Base-by-base conservation (phyloP, 2,888 invertebrate species). In the Empis stercorea region DNA sequence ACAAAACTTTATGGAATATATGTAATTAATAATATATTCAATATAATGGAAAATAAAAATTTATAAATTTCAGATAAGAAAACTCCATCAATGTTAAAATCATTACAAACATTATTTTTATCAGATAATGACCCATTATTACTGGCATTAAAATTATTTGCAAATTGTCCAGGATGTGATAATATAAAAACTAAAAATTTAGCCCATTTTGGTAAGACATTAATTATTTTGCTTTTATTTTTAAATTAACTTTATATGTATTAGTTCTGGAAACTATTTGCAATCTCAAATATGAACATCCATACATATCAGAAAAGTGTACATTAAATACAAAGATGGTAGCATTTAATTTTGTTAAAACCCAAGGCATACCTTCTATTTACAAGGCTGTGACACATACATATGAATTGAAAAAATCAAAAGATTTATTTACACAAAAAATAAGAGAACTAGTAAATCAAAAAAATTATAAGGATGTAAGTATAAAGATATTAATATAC, bases 311-410 rank as follows among this genome's bases (percentile, higher is more conserved):
- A 72, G 53, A 58, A 16, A 52, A 66, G 65, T 60, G 69, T 75
- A 57, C 73, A 64, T 48, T 63, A 56, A 57, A 78, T 51, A 61
- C 84, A 30, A 85, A 86, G 67, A 65, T 80, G 59, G 79, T 81
- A 52, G 83, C 84, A 45, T 87, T 86, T 68, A 78, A 78, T 61
- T 73, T 86, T 56, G 76, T 84, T 13, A 75, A 73, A 53, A 78
- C 75, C 52, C 84, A 86, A 58, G 80, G 79, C 52, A 76, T 80
- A 59, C 70, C 75, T 50, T 65, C 73, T 30, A 74, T 87, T 44
- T 74, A 80, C 44, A 78, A 75, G 59, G 64, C 81, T 39, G 73
- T 84, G 55, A 73, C 79, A 13, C 73, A 76, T 54, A 71, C 78
- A 20, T 88, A 79, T 62, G 73, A 81, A 58, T 70, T 87, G 56